Evolutionary conservation across 1,140 invertebrate genomes (phyloP), one percentile per base, ranked within the genome.

Genomic region (Lethrus apterus): DNA sequence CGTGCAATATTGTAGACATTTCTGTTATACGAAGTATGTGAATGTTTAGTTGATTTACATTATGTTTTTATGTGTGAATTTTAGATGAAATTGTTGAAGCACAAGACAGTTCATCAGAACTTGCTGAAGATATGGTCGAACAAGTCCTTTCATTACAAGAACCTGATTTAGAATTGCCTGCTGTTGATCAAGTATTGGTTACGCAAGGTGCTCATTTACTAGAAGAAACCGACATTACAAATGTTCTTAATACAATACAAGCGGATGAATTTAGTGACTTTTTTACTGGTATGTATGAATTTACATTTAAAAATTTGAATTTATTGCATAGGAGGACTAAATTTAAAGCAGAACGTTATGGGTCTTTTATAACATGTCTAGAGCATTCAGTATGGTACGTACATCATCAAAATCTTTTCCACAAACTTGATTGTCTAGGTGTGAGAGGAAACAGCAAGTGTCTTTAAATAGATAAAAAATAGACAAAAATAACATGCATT

Each of bases 181-280:
- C 43, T 35, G 52, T 52, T 18, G 56, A 53, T 34, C 53, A 58
- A 20, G 53, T 46, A 18, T 48, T 67, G 21, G 62, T 52, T 18
- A 62, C 50, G 4, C 65, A 64, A 49, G 62, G 59, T 1, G 50
- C 75, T 63, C 63, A 75, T 44, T 66, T 78, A 24, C 67, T 78
- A 11, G 87, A 92, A 57, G 89, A 93, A 66, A 86, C 89, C 52
- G 84, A 92, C 59, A 82, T 94, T 62, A 87, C 84, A 40, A 89
- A 86, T 59, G 88, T 93, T 21, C 76, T 93, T 34, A 90, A 86
- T 67, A 88, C 89, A 61, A 82, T 93, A 59, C 87, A 89, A 44
- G 83, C 89, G 53, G 89, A 93, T 72, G 89, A 89, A 58, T 92
- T 95, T 65, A 89, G 84, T 63, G 89, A 93, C 64, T 78, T 93